Percentiles rank a stretch among this genome's conserved stretches.
These are phyloP conservation scores for Tupaia tana DNA, from an alignment of 2,113 vertebrate genomes.

Conservation along the genomic window DNA sequence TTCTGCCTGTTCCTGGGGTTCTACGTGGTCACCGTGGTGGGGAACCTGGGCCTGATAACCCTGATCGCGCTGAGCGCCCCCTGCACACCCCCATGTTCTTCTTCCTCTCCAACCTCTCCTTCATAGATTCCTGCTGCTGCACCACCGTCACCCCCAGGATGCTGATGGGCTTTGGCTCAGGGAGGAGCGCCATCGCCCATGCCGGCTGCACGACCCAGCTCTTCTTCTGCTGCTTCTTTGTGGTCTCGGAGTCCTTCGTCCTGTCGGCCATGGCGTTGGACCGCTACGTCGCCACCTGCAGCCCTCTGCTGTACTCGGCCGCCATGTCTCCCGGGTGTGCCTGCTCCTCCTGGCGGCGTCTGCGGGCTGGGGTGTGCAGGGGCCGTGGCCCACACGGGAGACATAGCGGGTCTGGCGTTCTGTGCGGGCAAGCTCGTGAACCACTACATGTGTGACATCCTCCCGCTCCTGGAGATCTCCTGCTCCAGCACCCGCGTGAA, in stretches of 20 bases:
- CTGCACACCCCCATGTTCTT: conserved; percentile 80
- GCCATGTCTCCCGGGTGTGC: conserved; percentile 52
- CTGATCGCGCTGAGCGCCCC: conserved; percentile 55
- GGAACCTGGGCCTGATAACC: conserved; percentile 68
- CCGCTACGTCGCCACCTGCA: neutral
- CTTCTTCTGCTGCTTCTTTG: conserved; percentile 67
- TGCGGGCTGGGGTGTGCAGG: conserved; percentile 61
- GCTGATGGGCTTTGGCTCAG: conserved; percentile 63
- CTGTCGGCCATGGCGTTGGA: conserved; percentile 66
- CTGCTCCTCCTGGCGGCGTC: conserved; percentile 34
- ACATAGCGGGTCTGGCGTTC: conserved; percentile 54
- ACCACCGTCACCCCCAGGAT: conserved; percentile 74
- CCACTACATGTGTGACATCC: conserved; percentile 76
- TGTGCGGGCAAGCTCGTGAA: conserved; percentile 67
- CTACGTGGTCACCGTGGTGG: conserved; percentile 60
- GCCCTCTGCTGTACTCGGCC: conserved; percentile 41
- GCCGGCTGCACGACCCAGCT: conserved; percentile 59
- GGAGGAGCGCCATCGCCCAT: conserved; percentile 50
- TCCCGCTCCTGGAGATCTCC: conserved; percentile 70
- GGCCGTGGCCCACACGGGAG: conserved; percentile 39
- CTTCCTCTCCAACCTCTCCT: conserved; percentile 79
- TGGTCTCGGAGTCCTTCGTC: conserved; percentile 55
- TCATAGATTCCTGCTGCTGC: conserved; percentile 73
- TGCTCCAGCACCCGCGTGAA: conserved; percentile 38
- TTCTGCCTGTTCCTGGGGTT: conserved; percentile 72